These are phyloP conservation scores for Pelosia muscerda DNA, from an alignment of 2,888 invertebrate species.

Conservation along the genomic window DNA sequence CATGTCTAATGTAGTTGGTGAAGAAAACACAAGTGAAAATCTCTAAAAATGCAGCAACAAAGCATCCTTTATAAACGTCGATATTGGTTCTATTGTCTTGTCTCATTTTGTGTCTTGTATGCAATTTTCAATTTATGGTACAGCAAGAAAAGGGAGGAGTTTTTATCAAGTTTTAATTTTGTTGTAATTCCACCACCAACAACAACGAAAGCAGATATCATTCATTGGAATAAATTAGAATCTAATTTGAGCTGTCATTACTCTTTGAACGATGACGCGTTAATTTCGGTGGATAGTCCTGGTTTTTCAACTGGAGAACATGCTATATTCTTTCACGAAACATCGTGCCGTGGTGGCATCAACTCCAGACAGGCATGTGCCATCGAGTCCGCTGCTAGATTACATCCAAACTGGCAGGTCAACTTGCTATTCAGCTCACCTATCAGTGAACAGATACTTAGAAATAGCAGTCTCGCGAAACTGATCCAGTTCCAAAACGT, in stretches of 20 bases:
- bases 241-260: constrained; percentile 14
- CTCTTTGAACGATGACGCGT: constrained; percentile 1
- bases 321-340: constrained; percentile 36
- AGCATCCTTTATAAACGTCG: background rate
- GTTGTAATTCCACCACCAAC: too few species aligned
- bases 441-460: background rate
- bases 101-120: background rate
- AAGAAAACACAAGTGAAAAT: background rate
- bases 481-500: background rate
- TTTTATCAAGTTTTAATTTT: background rate
- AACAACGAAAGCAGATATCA: background rate
- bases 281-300: background rate
- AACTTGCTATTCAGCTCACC: constrained; percentile 18
- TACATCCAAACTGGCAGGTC: constrained; percentile 24
- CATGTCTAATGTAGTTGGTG: background rate
- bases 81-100: background rate
- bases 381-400: constrained; percentile 40
- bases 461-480: background rate
- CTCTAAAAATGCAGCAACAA: background rate
- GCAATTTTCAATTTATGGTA: background rate
- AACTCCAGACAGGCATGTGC: constrained; percentile 34
- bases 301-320: background rate
- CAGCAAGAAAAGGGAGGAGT: background rate
- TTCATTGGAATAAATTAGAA: constrained; percentile 6
- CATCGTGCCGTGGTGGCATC: constrained; percentile 32